phyloP scores from a whole-genome alignment of 2,113 vertebrate species.

The Geococcyx californianus region DNA sequence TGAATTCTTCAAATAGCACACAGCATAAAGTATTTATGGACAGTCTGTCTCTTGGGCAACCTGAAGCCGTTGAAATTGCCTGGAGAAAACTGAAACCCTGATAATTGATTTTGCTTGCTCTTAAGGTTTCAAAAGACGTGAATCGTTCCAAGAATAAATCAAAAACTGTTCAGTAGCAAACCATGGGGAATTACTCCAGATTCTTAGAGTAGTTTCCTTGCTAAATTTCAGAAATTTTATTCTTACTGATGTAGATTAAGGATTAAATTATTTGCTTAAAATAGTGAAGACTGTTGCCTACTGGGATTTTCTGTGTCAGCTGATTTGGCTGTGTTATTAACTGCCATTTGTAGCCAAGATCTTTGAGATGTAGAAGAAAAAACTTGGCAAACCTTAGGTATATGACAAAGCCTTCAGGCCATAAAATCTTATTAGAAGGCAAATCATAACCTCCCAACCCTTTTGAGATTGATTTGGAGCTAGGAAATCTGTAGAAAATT shows the following conservation, averaged over 20 bases:
- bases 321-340: constrained; percentile 41
- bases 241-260: constrained; percentile 60
- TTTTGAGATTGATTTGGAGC: constrained; percentile 34
- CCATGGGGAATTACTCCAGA: constrained; percentile 36
- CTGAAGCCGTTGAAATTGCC: constrained; percentile 69
- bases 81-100: constrained; percentile 72
- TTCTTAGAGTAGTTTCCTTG: constrained; percentile 44
- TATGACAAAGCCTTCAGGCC: constrained; percentile 34
- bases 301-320: constrained; percentile 37
- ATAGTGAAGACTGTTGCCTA: constrained; percentile 32
- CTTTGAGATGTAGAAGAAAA: constrained; percentile 30
- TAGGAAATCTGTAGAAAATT: constrained; percentile 17
- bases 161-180: constrained; percentile 64
- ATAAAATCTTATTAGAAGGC: constrained; percentile 58
- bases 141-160: constrained; percentile 70
- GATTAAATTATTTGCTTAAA: constrained; percentile 73
- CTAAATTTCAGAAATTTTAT: constrained; percentile 40
- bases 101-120: constrained; percentile 77
- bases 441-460: constrained; percentile 35
- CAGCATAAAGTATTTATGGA: constrained; percentile 66
- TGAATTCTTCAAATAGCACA: constrained; percentile 62
- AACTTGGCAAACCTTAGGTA: not conserved
- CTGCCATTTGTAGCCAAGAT: constrained; percentile 14
- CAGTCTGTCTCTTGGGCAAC: constrained; percentile 66
- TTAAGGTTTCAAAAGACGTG: constrained; percentile 70